Percentiles rank a stretch among this genome's conserved stretches.
phyloP scores from a whole-genome alignment of 64 coral and sea anemone species.

The Actinia tenebrosa region DNA sequence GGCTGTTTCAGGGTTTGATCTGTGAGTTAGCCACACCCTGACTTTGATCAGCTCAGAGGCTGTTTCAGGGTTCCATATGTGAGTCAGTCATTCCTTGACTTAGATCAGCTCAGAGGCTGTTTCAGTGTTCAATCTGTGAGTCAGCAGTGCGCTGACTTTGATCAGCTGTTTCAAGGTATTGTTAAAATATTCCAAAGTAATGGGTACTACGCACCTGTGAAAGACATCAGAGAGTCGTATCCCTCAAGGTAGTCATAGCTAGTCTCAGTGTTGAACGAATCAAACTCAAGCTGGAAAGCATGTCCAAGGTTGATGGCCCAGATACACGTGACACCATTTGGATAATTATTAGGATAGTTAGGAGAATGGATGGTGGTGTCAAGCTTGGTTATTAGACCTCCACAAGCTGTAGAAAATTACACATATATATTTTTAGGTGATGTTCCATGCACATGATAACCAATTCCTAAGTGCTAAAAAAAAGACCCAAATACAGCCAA shows the following conservation, averaged over 20 bases:
- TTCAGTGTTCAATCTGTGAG: too few species aligned
- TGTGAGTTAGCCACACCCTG: too few species aligned
- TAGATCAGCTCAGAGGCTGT: too few species aligned
- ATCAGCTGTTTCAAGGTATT: too few species aligned
- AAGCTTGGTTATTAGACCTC: conserved; percentile 69
- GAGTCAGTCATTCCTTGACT: too few species aligned
- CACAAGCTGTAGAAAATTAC: conserved; percentile 58
- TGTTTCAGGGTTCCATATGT: too few species aligned
- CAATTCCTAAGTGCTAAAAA: too few species aligned
- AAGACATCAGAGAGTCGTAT: conserved; percentile 60
- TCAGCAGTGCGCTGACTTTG: too few species aligned
- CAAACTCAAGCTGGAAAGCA: conserved; percentile 75
- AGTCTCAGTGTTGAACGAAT: conserved; percentile 68
- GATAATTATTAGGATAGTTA: conserved; percentile 80
- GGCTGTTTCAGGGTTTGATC: too few species aligned
- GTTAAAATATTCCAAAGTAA: too few species aligned
- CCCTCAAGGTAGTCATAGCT: conserved; percentile 67
- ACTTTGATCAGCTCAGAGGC: too few species aligned
- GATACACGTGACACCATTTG: conserved; percentile 50
- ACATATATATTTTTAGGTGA: background rate
- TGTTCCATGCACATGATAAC: background rate
- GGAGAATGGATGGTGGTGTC: conserved; percentile 66
- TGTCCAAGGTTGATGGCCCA: conserved; percentile 67
- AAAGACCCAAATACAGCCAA: too few species aligned
- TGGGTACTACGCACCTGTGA: conserved; percentile 40